phyloP scores from a whole-genome alignment of 1,140 invertebrate species.

The Dendrolimus punctatus region DNA sequence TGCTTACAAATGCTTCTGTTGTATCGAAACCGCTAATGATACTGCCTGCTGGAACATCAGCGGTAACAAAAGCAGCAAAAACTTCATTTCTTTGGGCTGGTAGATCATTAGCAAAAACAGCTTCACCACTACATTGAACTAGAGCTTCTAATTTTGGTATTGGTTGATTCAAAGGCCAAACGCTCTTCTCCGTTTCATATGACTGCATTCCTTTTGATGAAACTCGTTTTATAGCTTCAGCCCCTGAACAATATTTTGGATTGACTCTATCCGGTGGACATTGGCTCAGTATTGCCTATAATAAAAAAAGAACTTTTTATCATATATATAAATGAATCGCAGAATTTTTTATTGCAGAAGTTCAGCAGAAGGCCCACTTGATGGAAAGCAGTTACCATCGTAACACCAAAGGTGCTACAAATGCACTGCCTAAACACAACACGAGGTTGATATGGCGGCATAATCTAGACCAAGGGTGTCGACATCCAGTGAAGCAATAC shows the following conservation, averaged over 20 bases:
- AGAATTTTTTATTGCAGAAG: conserved; percentile 8
- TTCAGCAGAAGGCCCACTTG: too few species aligned
- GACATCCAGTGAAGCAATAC: too few species aligned
- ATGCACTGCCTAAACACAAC: too few species aligned
- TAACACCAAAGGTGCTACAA: too few species aligned
- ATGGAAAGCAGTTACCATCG: too few species aligned
- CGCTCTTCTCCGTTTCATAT: conserved; percentile 77
- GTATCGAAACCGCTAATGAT: conserved; percentile 74
- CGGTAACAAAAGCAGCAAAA: conserved; percentile 75
- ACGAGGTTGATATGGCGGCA: too few species aligned
- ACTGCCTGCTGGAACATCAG: conserved; percentile 41
- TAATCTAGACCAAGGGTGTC: too few species aligned
- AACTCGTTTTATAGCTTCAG: conserved; percentile 68
- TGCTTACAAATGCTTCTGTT: conserved; percentile 74
- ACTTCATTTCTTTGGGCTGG: conserved; percentile 73
- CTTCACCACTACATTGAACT: conserved; percentile 76
- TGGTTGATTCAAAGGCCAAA: conserved; percentile 83
- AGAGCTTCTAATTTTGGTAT: conserved; percentile 80
- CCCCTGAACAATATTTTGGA: conserved; percentile 67
- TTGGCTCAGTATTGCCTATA: conserved; percentile 72
- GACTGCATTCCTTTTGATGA: conserved; percentile 78
- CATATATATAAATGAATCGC: neutral
- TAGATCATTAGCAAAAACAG: conserved; percentile 77
- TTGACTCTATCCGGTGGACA: conserved; percentile 65
- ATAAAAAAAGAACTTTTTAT: neutral